A percentile compares a stretch with the other conserved stretches of the same genome.
phyloP scores from a whole-genome alignment of 30 jellyfish, hydroid and myxozoan species.

The Sanderia malayensis region DNA sequence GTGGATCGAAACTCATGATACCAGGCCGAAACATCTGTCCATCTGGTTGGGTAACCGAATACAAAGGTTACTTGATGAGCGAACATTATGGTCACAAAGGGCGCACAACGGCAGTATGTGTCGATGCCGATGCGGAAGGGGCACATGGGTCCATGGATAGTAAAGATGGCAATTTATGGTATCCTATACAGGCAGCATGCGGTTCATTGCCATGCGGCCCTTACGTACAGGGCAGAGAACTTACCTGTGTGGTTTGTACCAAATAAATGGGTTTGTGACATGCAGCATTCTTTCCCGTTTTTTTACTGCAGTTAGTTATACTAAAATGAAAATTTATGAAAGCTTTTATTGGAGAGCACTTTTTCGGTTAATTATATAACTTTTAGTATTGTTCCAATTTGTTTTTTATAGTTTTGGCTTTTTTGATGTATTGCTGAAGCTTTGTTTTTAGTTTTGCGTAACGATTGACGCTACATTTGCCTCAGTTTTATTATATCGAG shows the following conservation, averaged over 20 bases:
- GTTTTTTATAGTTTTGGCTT: too few species aligned
- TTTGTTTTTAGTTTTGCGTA: too few species aligned
- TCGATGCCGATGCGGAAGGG: constrained; percentile 62
- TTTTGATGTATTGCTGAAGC: too few species aligned
- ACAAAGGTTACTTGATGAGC: constrained; percentile 82
- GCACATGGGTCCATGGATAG: constrained; percentile 4
- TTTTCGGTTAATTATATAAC: too few species aligned
- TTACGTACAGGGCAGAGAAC: constrained; percentile 45
- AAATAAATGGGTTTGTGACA: constrained; percentile 13
- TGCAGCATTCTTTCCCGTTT: too few species aligned
- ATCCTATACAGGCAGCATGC: constrained; percentile 37
- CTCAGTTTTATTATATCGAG: too few species aligned
- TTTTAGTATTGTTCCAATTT: too few species aligned
- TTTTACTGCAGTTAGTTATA: too few species aligned
- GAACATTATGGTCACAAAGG: constrained; percentile 64
- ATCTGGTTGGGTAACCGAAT: constrained; percentile 80
- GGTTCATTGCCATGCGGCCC: constrained; percentile 67
- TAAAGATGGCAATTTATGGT: constrained; percentile 55
- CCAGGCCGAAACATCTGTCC: constrained; percentile 93
- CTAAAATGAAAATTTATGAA: too few species aligned
- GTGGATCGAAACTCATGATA: constrained; percentile 71
- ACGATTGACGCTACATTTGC: too few species aligned
- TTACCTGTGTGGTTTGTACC: constrained; percentile 59
- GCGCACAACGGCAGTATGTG: constrained; percentile 91
- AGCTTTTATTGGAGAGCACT: too few species aligned